Evolutionary conservation across 2,888 invertebrate genomes (phyloP).

Genomic region (Aspidapion aeneum): DNA sequence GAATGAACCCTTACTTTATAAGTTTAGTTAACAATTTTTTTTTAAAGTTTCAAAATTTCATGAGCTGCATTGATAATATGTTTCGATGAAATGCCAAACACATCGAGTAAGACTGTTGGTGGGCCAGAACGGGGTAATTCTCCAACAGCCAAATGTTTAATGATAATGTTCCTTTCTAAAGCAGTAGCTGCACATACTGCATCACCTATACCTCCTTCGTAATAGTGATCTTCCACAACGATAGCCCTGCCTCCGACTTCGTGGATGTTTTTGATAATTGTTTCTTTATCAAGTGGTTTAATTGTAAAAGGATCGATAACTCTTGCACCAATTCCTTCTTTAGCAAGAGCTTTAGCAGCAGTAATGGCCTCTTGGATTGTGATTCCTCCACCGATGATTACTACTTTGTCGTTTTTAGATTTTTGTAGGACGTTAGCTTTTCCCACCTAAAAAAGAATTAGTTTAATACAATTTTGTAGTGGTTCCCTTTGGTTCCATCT

Average conservation of each 20-base stretch:
- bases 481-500: no score
- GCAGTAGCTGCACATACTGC: constrained; percentile 84
- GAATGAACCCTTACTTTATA: no score
- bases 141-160: constrained; percentile 77
- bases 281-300: constrained; percentile 86
- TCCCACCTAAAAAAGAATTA: constrained; percentile 55
- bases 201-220: constrained; percentile 94
- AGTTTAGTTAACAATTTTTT: not conserved
- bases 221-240: constrained; percentile 97
- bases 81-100: constrained; percentile 83
- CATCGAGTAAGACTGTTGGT: constrained; percentile 78
- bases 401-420: constrained; percentile 71
- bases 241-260: constrained; percentile 79
- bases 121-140: constrained; percentile 92
- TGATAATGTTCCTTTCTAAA: constrained; percentile 62
- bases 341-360: constrained; percentile 74
- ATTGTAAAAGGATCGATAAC: constrained; percentile 95
- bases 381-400: constrained; percentile 90
- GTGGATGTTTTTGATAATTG: constrained; percentile 72
- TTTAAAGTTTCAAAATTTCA: constrained; percentile 54
- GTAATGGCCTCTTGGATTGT: constrained; percentile 88
- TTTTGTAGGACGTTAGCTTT: constrained; percentile 76
- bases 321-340: constrained; percentile 69
- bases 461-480: not conserved
- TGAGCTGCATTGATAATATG: constrained; percentile 71